Evolutionary conservation across 2,888 invertebrate genomes (phyloP), one percentile per base, ranked within the genome.

Genomic region (Mythimna pallens): DNA sequence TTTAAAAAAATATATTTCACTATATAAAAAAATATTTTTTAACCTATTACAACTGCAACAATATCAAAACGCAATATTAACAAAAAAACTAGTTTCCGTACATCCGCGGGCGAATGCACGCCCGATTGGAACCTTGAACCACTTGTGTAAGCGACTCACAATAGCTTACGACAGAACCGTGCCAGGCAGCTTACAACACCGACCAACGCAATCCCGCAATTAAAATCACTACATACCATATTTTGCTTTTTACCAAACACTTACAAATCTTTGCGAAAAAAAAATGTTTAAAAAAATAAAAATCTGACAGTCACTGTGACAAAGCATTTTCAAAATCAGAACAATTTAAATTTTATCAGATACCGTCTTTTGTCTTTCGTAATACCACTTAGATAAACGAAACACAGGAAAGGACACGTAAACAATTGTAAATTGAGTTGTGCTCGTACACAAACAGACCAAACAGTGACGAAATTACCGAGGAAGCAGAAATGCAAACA

Each of bases 21-120:
- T 3, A 6, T 22, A 40, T 22, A 36, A 59, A 40, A 14, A 10
- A 34, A n/a, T 20, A 47, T 20, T 30, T 50, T 20, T 30, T 30
- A 0, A 14, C n/a, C 0, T 43, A 68, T 66, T 47, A 52, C 54
- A 61, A 78, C 34, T 50, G 40, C 22, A 58, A 43, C 14, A 83
- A 73, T 78, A 83, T 80, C 54, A 82, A 82, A 83, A 75, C 14
- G 73, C 79, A 80, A 70, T 73, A 80, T 80, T 84, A 82, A 82
- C 86, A 90, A 47, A 87, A 47, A 87, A 81, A 89, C 87, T 92
- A 92, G 93, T 95, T 94, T 94, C 94, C 95, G 94, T 88, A 94
- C 93, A 95, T 95, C 95, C 95, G 94, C 90, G 88, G 94, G 94
- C 95, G 94, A 95, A 93, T 93, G 96, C 93, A 94, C 93, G 92